Evolutionary conservation across 2,113 vertebrate species (phyloP).

Genomic region (Antigone vipio): DNA sequence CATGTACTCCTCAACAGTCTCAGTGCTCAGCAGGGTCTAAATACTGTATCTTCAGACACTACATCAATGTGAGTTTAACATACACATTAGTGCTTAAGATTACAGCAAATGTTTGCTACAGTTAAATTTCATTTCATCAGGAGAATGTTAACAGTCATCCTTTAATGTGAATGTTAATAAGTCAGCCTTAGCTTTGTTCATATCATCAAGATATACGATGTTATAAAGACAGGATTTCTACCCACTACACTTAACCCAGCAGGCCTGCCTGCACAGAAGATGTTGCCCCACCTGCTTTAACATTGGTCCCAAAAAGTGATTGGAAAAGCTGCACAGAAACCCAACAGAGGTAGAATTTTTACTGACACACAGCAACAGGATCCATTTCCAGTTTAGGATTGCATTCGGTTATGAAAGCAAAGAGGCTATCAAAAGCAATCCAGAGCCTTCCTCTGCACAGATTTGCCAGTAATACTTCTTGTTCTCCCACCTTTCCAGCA

Average conservation of each 20-base stretch:
- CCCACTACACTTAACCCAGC: background rate
- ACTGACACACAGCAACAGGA: background rate
- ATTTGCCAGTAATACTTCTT: background rate
- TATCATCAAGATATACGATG: fast-evolving
- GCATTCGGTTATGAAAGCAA: background rate
- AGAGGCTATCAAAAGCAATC: background rate
- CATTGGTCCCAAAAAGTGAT: background rate
- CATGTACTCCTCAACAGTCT: background rate
- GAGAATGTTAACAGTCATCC: background rate
- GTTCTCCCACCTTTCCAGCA: background rate
- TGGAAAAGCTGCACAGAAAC: background rate
- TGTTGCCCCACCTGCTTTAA: background rate
- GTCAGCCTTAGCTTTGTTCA: background rate
- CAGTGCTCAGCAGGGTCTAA: background rate
- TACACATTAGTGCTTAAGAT: background rate
- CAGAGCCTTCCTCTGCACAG: background rate
- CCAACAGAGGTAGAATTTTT: background rate
- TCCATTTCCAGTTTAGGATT: background rate
- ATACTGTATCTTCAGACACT: background rate
- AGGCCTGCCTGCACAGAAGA: background rate
- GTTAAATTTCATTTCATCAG: background rate
- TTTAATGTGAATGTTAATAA: background rate
- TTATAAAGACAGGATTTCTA: background rate
- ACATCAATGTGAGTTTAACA: background rate
- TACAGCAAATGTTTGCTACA: background rate